phyloP scores from a whole-genome alignment of 2,113 vertebrate genomes.

The Aegypius monachus region DNA sequence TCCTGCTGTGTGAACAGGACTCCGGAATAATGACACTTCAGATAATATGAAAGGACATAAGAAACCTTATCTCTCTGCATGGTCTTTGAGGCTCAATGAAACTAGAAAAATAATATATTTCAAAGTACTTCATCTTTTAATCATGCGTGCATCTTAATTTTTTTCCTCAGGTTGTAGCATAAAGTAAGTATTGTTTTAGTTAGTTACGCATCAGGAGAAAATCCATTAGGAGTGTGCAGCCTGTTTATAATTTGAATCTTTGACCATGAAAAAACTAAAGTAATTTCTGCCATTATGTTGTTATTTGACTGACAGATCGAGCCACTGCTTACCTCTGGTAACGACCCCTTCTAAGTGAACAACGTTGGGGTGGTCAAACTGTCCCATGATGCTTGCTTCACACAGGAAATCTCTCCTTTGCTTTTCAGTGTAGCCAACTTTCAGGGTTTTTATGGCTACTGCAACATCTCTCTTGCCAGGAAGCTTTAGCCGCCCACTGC shows the following conservation, averaged over 20 bases:
- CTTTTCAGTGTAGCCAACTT: constrained; percentile 97
- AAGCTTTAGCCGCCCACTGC: constrained; percentile 94
- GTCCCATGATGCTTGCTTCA: constrained; percentile 98
- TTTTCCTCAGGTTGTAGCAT: constrained; percentile 6
- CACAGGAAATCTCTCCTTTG: constrained; percentile 95
- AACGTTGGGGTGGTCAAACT: constrained; percentile 97
- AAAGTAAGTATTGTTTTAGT: constrained; percentile 56
- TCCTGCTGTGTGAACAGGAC: constrained; percentile 47
- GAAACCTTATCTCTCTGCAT: constrained; percentile 29
- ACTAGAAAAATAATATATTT: constrained; percentile 36
- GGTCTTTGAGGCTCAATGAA: constrained; percentile 48
- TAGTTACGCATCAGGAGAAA: constrained; percentile 36
- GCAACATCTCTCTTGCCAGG: constrained; percentile 93
- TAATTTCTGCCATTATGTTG: background rate
- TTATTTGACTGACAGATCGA: background rate
- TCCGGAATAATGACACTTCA: constrained; percentile 42
- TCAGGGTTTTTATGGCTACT: constrained; percentile 96
- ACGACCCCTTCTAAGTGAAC: constrained; percentile 97
- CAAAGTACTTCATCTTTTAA: constrained; percentile 54
- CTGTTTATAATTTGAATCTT: constrained; percentile 17
- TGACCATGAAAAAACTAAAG: background rate
- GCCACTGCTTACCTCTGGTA: constrained; percentile 84
- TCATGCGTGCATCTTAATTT: background rate
- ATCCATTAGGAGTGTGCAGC: constrained; percentile 24
- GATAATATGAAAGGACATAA: constrained; percentile 40